Percentiles rank a stretch among this genome's conserved stretches.
Evolutionary conservation across 2,113 vertebrate species (phyloP).

Genomic region (Hypocryptadius cinnamomeus): DNA sequence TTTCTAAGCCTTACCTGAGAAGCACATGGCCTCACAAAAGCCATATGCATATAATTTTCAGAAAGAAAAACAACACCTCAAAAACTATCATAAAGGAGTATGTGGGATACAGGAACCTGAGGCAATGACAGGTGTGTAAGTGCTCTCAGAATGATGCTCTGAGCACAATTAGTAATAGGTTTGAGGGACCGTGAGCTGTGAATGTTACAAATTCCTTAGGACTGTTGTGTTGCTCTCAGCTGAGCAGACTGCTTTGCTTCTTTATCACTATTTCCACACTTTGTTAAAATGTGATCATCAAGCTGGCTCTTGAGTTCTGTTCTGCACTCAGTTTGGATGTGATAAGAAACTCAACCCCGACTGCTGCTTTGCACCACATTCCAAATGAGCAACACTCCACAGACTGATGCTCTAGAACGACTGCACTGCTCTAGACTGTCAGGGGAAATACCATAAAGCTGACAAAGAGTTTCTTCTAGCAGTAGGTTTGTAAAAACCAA

Average conservation of each 20-base stretch:
- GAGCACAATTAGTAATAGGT: neutral
- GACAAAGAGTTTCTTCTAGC: slow-evolving; percentile 12
- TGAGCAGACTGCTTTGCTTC: neutral
- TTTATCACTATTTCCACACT: neutral
- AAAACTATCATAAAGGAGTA: neutral
- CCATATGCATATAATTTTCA: neutral
- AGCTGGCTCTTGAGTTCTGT: slow-evolving; percentile 51
- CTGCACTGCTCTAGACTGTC: neutral
- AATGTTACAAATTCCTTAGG: neutral
- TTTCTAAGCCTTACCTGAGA: neutral
- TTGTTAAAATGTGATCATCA: slow-evolving; percentile 31
- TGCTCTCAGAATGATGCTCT: neutral
- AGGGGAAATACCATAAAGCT: neutral
- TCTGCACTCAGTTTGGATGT: neutral
- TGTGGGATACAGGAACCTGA: neutral
- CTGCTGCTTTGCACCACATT: neutral
- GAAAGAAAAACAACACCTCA: neutral
- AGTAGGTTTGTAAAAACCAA: neutral
- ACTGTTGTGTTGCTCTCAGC: neutral
- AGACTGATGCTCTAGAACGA: neutral
- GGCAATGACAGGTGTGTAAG: neutral
- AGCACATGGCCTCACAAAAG: neutral
- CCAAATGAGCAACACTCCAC: neutral
- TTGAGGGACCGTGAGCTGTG: neutral
- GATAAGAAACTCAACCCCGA: slow-evolving; percentile 4